Percentiles rank a stretch among this genome's conserved stretches.
Evolutionary conservation across 2,797 vertebrate species (phyloP).

Genomic region (Sebastes hopkinsi): DNA sequence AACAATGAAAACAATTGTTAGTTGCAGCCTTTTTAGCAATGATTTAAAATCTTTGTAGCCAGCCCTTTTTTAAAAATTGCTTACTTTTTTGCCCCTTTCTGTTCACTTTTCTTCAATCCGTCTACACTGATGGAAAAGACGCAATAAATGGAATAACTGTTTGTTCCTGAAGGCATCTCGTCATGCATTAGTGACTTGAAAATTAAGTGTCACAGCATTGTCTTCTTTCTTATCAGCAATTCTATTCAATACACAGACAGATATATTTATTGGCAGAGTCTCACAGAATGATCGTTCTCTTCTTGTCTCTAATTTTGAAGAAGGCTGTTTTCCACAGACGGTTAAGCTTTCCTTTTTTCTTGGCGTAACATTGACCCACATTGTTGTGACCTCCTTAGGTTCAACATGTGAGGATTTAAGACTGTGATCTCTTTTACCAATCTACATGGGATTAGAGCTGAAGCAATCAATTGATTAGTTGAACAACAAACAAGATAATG

Average conservation of each 20-base stretch:
- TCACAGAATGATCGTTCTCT: background rate
- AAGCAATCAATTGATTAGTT: background rate
- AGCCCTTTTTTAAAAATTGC: background rate
- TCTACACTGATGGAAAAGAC: conserved; percentile 2
- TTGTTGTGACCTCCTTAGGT: background rate
- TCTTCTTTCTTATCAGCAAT: background rate
- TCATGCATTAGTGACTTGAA: background rate
- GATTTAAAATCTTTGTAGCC: background rate
- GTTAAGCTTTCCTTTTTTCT: background rate
- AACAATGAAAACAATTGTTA: background rate
- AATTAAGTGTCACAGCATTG: background rate
- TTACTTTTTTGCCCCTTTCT: background rate
- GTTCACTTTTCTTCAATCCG: conserved; percentile 35
- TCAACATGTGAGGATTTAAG: background rate
- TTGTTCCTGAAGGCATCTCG: background rate
- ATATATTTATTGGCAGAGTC: background rate
- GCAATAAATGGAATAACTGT: background rate
- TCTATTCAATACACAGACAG: background rate
- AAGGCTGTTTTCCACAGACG: background rate
- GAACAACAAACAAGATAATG: background rate
- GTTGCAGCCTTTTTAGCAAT: too few relatives aligned
- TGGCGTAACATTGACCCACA: conserved; percentile 6
- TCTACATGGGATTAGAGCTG: background rate
- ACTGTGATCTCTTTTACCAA: background rate
- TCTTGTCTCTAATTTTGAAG: background rate